Evolutionary conservation across 2,113 vertebrate genomes (phyloP).

Genomic region (Larimichthys crocea): DNA sequence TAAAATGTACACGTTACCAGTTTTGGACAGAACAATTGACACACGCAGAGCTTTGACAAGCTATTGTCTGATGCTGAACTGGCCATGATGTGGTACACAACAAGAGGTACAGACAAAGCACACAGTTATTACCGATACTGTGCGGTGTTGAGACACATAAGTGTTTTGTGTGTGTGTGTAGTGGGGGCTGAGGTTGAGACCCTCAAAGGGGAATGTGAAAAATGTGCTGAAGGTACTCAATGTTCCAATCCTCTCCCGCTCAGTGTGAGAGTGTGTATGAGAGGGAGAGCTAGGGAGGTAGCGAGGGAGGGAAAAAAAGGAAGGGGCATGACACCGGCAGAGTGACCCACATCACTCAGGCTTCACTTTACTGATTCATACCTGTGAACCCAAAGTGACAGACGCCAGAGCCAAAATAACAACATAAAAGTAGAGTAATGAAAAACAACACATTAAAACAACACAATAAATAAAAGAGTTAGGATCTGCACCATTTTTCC

Average conservation of each 20-base stretch:
- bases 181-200: slow-evolving; percentile 66
- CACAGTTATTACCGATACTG: slow-evolving; percentile 26
- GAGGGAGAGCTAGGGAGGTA: slow-evolving; percentile 16
- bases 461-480: neutral
- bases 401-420: neutral
- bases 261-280: slow-evolving; percentile 55
- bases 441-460: neutral
- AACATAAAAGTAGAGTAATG: neutral
- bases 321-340: slow-evolving; percentile 45
- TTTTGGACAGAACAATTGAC: neutral
- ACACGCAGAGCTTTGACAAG: neutral
- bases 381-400: neutral
- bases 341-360: slow-evolving; percentile 53
- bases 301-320: slow-evolving; percentile 19
- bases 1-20: no score
- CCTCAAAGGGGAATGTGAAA: slow-evolving; percentile 81
- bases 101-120: slow-evolving; percentile 20
- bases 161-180: slow-evolving; percentile 32
- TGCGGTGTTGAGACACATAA: slow-evolving; percentile 23
- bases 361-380: slow-evolving; percentile 44
- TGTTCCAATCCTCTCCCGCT: slow-evolving; percentile 72
- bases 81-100: neutral
- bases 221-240: slow-evolving; percentile 82
- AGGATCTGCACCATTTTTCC: neutral
- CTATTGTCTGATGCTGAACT: neutral